Percentiles rank a stretch among this genome's conserved stretches.
phyloP scores from a whole-genome alignment of 2,113 vertebrate genomes.

The Odocoileus virginianus region DNA sequence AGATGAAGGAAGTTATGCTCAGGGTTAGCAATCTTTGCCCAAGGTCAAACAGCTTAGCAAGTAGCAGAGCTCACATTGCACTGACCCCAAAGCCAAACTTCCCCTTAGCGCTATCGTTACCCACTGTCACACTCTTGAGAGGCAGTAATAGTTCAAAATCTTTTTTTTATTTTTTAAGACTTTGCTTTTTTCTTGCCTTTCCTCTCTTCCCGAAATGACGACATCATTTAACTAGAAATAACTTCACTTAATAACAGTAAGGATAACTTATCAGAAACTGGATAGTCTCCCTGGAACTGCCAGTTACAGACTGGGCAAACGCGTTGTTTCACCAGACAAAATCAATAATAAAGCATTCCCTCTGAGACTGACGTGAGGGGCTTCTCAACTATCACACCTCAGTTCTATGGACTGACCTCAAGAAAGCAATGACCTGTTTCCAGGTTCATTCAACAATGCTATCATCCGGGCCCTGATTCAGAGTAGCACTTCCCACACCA shows the following conservation, averaged over 20 bases:
- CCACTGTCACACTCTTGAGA: neutral
- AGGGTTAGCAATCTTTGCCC: neutral
- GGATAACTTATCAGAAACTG: neutral
- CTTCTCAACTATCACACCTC: neutral
- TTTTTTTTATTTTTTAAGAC: neutral
- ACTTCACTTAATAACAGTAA: neutral
- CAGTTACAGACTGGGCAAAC: neutral
- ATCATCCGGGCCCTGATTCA: neutral
- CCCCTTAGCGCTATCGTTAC: neutral
- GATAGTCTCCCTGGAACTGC: neutral
- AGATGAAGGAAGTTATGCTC: neutral
- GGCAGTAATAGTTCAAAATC: neutral
- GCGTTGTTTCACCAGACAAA: neutral
- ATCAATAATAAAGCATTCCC: neutral
- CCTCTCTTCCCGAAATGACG: neutral
- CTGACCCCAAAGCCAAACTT: neutral
- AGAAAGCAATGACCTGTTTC: neutral
- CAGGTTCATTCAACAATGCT: neutral
- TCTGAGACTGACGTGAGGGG: neutral
- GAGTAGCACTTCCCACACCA: neutral
- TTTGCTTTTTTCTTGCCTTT: neutral
- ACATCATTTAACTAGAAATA: slow-evolving; percentile 22
- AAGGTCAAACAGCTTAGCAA: neutral
- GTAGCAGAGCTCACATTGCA: neutral
- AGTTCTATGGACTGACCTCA: neutral